Percentiles rank a stretch among this genome's conserved stretches.
These are phyloP conservation scores for Tupaia chinensis DNA, from an alignment of 2,113 vertebrate species.

Conservation along the genomic window DNA sequence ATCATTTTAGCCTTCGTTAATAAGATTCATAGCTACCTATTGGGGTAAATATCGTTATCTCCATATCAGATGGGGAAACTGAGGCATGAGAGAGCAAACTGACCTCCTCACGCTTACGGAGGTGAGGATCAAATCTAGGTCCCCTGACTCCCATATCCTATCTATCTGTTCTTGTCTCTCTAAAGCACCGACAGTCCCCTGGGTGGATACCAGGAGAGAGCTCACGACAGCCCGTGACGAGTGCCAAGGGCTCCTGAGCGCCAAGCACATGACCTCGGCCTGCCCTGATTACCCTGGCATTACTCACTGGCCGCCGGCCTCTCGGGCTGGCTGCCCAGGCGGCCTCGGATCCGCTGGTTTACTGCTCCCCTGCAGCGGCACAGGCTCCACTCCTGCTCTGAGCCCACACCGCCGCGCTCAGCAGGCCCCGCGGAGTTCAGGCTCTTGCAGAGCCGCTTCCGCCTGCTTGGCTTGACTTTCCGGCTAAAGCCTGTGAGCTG, in stretches of 20 bases:
- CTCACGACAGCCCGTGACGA: neutral
- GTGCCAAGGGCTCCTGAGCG: neutral
- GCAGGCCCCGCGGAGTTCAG: neutral
- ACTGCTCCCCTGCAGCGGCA: neutral
- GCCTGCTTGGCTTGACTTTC: neutral
- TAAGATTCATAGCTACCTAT: neutral
- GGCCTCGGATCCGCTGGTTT: neutral
- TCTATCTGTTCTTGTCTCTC: neutral
- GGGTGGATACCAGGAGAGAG: neutral
- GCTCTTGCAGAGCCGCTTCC: neutral
- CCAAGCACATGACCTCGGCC: neutral
- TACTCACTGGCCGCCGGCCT: neutral
- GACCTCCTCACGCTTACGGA: neutral
- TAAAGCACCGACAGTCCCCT: neutral
- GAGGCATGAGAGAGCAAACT: neutral
- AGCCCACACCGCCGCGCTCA: neutral
- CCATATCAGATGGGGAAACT: neutral
- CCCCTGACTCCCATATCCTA: neutral
- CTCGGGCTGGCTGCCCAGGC: neutral
- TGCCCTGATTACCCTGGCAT: neutral
- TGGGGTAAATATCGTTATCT: neutral
- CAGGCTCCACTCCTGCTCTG: neutral
- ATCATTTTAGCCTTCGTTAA: neutral
- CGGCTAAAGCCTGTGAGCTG: neutral
- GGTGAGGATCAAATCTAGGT: neutral